Percentiles rank a stretch among this genome's conserved stretches.
Conservation (phyloP, 2,797 vertebrate genomes). For the Anabacerthia variegaticeps region DNA sequence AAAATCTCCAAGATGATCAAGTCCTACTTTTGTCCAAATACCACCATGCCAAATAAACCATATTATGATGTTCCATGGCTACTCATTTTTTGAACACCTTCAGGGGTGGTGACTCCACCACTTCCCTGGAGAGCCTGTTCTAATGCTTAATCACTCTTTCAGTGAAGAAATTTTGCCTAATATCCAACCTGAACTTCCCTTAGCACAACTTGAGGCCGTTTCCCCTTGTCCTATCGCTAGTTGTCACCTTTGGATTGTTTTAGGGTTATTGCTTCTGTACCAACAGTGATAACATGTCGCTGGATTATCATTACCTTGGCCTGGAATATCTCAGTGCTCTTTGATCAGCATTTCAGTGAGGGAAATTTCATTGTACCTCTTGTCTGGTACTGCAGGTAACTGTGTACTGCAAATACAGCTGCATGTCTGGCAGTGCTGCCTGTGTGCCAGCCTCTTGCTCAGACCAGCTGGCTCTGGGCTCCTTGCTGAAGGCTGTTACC, state of each 20-base stretch:
- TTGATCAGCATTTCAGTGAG: conserved; percentile 19
- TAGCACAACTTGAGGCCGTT: neutral
- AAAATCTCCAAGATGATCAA: neutral
- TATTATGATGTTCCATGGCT: neutral
- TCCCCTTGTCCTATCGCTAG: neutral
- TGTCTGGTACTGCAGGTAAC: neutral
- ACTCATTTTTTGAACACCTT: neutral
- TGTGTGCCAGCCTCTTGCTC: neutral
- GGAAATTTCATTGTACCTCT: neutral
- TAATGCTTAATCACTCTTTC: neutral
- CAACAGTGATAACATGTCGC: neutral
- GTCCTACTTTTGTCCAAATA: neutral
- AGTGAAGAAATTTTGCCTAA: neutral
- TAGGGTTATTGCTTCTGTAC: neutral
- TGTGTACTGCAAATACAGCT: conserved; percentile 20
- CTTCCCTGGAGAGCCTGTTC: neutral
- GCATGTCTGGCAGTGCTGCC: neutral
- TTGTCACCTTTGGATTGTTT: neutral
- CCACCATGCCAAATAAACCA: neutral
- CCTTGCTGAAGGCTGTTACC: neutral
- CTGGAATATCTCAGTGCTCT: neutral
- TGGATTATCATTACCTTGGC: neutral
- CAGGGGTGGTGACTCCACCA: neutral
- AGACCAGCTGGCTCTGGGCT: neutral
- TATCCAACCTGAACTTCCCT: neutral